Percentiles rank a stretch among this genome's conserved stretches.
phyloP scores from a whole-genome alignment of 2,888 invertebrate species.

The Hyles lineata region DNA sequence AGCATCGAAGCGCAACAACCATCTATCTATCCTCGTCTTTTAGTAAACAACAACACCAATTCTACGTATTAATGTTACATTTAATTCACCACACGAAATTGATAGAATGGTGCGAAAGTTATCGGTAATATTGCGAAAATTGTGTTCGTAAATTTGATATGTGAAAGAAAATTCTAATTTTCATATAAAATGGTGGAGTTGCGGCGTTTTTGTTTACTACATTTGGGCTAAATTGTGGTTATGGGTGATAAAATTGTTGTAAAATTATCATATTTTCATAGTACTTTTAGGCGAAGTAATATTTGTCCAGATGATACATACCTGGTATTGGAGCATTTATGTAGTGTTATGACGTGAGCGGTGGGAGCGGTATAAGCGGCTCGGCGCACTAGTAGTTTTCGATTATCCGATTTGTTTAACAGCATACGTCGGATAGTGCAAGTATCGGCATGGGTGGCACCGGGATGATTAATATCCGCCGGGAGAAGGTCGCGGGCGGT shows the following conservation, averaged over 20 bases:
- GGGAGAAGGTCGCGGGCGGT: slow-evolving; percentile 73
- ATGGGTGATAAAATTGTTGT: not conserved
- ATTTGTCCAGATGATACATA: not conserved
- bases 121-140: slow-evolving; percentile 1
- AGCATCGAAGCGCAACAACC: slow-evolving; percentile 40
- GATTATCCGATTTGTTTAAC: slow-evolving; percentile 59
- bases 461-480: slow-evolving; percentile 83
- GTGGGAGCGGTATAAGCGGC: not conserved
- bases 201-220: not conserved
- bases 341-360: not conserved
- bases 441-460: slow-evolving; percentile 49
- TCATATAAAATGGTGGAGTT: not conserved
- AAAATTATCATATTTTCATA: not conserved
- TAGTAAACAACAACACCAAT: slow-evolving; percentile 53
- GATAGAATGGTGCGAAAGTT: not conserved
- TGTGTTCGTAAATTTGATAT: not conserved
- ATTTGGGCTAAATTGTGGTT: not conserved
- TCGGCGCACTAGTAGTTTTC: slow-evolving; percentile 54
- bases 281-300: not conserved
- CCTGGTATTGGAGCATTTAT: no score
- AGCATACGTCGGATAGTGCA: slow-evolving; percentile 46
- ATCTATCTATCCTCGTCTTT: slow-evolving; percentile 36
- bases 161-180: not conserved
- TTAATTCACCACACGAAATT: not conserved
- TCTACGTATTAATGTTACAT: slow-evolving; percentile 44